A percentile compares a stretch with the other conserved stretches of the same genome.
These are phyloP conservation scores for Pollicipes pollicipes DNA, from an alignment of 1,140 invertebrate genomes.

Conservation along the genomic window DNA sequence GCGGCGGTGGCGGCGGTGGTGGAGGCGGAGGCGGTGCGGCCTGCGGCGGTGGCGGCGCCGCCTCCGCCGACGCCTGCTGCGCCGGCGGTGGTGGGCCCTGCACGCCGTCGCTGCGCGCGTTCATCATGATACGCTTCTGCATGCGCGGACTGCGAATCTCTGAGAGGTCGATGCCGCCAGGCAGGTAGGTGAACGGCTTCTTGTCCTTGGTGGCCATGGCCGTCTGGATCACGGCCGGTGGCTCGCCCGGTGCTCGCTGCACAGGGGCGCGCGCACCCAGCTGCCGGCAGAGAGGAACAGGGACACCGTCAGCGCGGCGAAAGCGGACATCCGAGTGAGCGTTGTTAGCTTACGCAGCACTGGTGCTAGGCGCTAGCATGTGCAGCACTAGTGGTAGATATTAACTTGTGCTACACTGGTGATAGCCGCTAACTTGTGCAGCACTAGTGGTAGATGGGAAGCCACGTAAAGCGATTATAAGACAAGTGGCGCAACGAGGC, in stretches of 20 bases:
- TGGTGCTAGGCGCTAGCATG: too few species aligned
- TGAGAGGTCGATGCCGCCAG: slow-evolving; percentile 71
- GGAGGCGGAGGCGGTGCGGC: slow-evolving; percentile 21
- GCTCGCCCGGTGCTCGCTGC: slow-evolving; percentile 21
- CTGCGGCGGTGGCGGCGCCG: slow-evolving; percentile 22
- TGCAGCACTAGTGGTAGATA: too few species aligned
- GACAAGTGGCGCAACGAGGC: too few species aligned
- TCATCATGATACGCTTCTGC: slow-evolving; percentile 52
- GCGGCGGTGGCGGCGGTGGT: slow-evolving; percentile 12
- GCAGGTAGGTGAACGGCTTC: slow-evolving; percentile 83
- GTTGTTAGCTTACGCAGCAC: too few species aligned
- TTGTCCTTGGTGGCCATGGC: slow-evolving; percentile 90
- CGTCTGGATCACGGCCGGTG: slow-evolving; percentile 73
- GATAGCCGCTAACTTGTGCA: too few species aligned
- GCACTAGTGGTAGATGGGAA: too few species aligned
- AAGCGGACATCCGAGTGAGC: too few species aligned
- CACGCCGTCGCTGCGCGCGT: slow-evolving; percentile 35
- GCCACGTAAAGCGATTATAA: too few species aligned
- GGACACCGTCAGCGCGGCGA: too few species aligned
- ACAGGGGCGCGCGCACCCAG: neutral
- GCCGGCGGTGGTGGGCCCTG: slow-evolving; percentile 19
- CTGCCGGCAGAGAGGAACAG: slow-evolving; percentile 7
- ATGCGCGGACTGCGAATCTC: slow-evolving; percentile 77
- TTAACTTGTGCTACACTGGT: too few species aligned
- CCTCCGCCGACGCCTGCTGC: slow-evolving; percentile 30